A percentile compares a stretch with the other conserved stretches of the same genome.
Conservation (phyloP, 2,888 invertebrate species). For the Amblyteles armatorius region DNA sequence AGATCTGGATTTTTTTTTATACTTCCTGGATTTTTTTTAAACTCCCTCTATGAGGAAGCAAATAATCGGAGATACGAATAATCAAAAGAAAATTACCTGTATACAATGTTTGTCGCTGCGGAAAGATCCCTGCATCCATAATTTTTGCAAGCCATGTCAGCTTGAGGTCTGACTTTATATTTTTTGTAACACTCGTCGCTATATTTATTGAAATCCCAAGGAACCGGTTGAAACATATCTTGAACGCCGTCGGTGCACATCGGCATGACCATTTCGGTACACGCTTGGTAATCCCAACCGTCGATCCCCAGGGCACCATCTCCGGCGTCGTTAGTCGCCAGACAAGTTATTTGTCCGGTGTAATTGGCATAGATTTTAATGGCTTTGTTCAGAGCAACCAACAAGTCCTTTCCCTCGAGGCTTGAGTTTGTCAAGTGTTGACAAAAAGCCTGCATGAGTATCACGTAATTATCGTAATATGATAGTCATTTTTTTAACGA, state of each 20-base stretch:
- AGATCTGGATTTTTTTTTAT: too few relatives aligned
- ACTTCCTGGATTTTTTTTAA: not conserved
- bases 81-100: conserved; percentile 79
- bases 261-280: conserved; percentile 99
- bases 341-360: conserved; percentile 90
- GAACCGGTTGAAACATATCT: conserved; percentile 93
- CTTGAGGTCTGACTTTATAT: conserved; percentile 89
- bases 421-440: conserved; percentile 81
- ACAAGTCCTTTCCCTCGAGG: conserved; percentile 73
- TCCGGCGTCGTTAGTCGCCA: conserved; percentile 87
- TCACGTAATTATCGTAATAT: not conserved
- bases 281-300: conserved; percentile 95
- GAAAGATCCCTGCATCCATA: conserved; percentile 93
- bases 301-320: conserved; percentile 86
- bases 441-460: conserved; percentile 85
- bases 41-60: not conserved
- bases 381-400: conserved; percentile 88
- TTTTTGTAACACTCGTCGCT: conserved; percentile 89
- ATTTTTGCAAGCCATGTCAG: conserved; percentile 89
- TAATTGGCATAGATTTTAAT: conserved; percentile 93
- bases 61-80: not conserved
- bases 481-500: not conserved
- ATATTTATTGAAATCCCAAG: conserved; percentile 91
- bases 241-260: conserved; percentile 91
- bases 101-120: conserved; percentile 90